Evolutionary conservation across 2,888 invertebrate species (phyloP), one percentile per base, ranked within the genome.

Genomic region (Rhingia campestris): DNA sequence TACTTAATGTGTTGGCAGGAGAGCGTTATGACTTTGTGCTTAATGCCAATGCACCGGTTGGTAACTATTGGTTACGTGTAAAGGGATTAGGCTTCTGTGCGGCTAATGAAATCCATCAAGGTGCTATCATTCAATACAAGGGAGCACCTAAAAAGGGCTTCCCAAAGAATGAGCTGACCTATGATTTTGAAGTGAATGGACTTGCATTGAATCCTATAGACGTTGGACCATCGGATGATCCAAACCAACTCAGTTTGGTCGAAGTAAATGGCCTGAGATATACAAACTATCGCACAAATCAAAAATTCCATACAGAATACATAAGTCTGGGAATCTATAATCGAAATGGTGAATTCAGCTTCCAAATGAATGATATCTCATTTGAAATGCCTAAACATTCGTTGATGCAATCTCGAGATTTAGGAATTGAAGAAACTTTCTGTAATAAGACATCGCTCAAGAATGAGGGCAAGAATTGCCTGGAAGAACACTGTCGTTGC

Each of bases 21-120:
- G 90, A 90, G 77, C 88, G 90, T n/a, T 90, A 87, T 37, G 90
- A 90, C 72, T 89, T 90, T 81, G 87, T 90, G 4, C 63, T 90
- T 39, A 88, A 90, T 53, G 89, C 90, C 7, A 89, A 89, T 76
- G 88, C 88, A 45, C 81, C 81, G 9, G 87, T 89, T 35, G 86
- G 75, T 10, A 90, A 90, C 54, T 90, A 90, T 74, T 90, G 90
- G 90, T 72, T 90, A 41, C 89, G 90, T 33, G 72, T 90, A 6
- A 90, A 90, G 82, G 90, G 90, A 12, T 88, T 88, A 47, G 87
- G 87, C 51, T 89, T 90, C 74, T 90, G 90, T 79, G 87, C 84
- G 1, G 73, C 72, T 22, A 86, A 87, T 35, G 86, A 88, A 41
- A 70, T 90, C 72, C 89, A 90, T 59, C 90, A 90, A 79, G 90